These are phyloP conservation scores for Rhinopomastus cyanomelas DNA, from an alignment of 2,113 vertebrate species.

Conservation along the genomic window DNA sequence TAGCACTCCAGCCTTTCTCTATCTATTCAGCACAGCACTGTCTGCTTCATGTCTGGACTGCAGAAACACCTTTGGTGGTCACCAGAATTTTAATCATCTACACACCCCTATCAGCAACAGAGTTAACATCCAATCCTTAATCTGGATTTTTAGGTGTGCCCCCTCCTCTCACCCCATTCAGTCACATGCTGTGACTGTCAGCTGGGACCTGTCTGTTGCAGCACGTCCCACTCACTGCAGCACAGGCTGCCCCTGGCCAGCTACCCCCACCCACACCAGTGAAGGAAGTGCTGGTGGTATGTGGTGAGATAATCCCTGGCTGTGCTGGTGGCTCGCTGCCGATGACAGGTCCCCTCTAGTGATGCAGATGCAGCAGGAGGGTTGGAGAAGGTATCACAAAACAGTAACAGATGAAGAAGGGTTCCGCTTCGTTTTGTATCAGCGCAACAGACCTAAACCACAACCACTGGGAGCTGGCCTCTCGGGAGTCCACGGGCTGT, in stretches of 20 bases:
- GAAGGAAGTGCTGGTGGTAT: neutral
- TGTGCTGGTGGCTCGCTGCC: neutral
- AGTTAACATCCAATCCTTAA: neutral
- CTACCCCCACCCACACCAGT: neutral
- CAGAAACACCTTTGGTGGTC: neutral
- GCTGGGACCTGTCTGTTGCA: neutral
- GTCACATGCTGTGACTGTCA: accelerated
- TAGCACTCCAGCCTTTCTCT: neutral
- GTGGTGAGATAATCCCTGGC: neutral
- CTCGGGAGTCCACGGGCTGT: neutral
- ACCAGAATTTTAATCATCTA: neutral
- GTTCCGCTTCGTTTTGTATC: slow-evolving; percentile 26
- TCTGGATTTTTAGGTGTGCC: neutral
- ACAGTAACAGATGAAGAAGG: neutral
- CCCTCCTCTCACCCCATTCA: neutral
- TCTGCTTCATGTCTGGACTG: neutral
- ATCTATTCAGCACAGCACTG: neutral
- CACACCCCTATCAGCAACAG: neutral
- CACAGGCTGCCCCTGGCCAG: neutral
- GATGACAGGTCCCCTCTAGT: slow-evolving; percentile 25
- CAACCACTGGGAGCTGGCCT: neutral
- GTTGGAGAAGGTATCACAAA: neutral
- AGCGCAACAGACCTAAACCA: neutral
- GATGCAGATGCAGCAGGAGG: slow-evolving; percentile 19
- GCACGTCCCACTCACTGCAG: neutral